These are phyloP conservation scores for Nomada ferruginata DNA, from an alignment of 2,888 invertebrate species.

Conservation along the genomic window DNA sequence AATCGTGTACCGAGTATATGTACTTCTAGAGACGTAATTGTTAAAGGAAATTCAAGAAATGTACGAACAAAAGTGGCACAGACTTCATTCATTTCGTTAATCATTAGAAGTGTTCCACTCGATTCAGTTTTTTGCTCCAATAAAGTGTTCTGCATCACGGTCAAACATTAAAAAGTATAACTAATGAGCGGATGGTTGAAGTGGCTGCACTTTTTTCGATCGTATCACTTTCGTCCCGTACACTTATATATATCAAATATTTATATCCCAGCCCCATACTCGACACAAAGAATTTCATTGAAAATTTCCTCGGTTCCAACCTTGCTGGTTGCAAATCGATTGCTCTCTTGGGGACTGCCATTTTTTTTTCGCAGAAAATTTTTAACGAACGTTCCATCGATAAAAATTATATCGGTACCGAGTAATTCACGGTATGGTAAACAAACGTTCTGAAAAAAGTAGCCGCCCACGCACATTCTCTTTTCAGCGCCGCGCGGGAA, in stretches of 20 bases:
- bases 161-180: slow-evolving; percentile 6
- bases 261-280: background rate
- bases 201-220: background rate
- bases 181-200: slow-evolving; percentile 11
- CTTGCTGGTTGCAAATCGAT: too few species aligned
- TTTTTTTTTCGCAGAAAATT: background rate
- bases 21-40: too few species aligned
- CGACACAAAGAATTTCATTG: background rate
- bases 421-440: background rate
- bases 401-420: background rate
- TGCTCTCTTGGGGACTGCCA: background rate
- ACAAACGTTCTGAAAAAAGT: slow-evolving; percentile 17
- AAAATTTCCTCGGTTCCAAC: too few species aligned
- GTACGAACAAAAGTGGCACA: too few species aligned
- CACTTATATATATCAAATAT: background rate
- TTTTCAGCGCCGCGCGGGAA: slow-evolving; percentile 1
- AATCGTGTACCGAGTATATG: background rate
- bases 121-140: background rate
- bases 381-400: background rate
- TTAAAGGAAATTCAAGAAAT: too few species aligned
- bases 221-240: background rate
- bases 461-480: slow-evolving; percentile 28
- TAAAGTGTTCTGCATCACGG: background rate
- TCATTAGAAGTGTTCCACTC: background rate
- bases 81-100: too few species aligned